A percentile compares a stretch with the other conserved stretches of the same genome.
phyloP scores from a whole-genome alignment of 2,113 vertebrate genomes.

The Protobothrops flavoviridis region DNA sequence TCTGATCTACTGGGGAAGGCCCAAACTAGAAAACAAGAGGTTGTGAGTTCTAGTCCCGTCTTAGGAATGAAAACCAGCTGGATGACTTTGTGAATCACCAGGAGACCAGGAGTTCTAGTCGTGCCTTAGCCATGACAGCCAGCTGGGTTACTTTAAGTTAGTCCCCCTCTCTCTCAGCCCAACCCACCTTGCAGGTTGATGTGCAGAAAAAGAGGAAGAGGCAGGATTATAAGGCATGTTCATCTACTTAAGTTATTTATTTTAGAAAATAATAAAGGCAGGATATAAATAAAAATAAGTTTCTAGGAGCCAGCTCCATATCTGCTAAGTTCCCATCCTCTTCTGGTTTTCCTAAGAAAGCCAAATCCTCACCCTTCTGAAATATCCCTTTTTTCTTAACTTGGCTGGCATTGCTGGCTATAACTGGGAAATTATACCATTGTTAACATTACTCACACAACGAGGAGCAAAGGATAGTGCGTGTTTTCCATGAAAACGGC shows the following conservation, averaged over 20 bases:
- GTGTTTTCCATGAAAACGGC: conserved; percentile 80
- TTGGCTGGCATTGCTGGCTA: fast-evolving
- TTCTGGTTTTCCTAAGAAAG: background rate
- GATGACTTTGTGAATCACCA: no score
- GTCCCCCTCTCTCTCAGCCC: background rate
- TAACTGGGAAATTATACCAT: background rate
- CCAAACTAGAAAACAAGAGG: background rate
- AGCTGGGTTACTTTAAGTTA: background rate
- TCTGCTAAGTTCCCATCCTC: background rate
- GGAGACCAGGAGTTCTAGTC: background rate
- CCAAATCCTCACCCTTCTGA: no score
- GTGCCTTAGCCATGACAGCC: background rate
- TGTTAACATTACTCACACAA: conserved; percentile 82
- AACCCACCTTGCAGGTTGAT: background rate
- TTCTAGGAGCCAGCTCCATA: background rate
- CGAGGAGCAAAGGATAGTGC: conserved; percentile 89
- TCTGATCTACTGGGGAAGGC: background rate
- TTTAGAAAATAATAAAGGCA: background rate
- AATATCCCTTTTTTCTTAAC: background rate
- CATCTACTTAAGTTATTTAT: background rate
- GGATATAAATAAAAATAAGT: background rate
- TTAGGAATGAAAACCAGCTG: no score
- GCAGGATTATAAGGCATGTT: background rate
- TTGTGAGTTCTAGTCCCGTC: background rate
- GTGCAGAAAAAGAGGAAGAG: background rate